phyloP scores from a whole-genome alignment of 2,888 invertebrate species.

The Torymus aiolomorphi region DNA sequence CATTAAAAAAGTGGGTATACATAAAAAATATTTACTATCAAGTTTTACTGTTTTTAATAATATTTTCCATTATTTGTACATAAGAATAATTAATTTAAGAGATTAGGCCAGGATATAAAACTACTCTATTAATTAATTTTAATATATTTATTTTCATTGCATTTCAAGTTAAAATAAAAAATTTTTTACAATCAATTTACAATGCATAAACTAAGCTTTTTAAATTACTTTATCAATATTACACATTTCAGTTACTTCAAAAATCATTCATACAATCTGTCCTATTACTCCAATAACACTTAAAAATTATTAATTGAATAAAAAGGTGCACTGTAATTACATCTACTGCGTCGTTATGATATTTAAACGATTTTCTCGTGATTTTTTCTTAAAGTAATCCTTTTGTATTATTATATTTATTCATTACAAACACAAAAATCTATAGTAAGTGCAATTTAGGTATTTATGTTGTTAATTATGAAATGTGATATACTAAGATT shows the following conservation, averaged over 20 bases:
- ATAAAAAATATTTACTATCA: too few relatives aligned
- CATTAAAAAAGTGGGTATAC: too few relatives aligned
- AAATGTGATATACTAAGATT: slow-evolving; percentile 36
- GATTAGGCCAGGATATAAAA: not conserved
- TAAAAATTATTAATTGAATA: slow-evolving; percentile 2
- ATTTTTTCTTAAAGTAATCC: slow-evolving; percentile 13
- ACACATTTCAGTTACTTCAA: too few relatives aligned
- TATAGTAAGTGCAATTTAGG: slow-evolving; percentile 9
- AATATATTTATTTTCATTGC: slow-evolving; percentile 7
- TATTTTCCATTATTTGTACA: too few relatives aligned
- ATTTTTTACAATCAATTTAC: slow-evolving; percentile 44
- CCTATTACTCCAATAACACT: slow-evolving; percentile 3
- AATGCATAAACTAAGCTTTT: slow-evolving; percentile 36
- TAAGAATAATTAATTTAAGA: not conserved
- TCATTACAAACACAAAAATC: slow-evolving; percentile 29
- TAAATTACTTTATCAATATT: too few relatives aligned
- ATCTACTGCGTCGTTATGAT: slow-evolving; percentile 1
- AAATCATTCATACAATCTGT: slow-evolving; percentile 16
- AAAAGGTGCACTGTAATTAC: slow-evolving; percentile 7
- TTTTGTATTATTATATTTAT: slow-evolving; percentile 15
- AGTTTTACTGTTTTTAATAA: too few relatives aligned
- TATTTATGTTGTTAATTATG: slow-evolving; percentile 27
- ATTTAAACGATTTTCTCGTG: not conserved
- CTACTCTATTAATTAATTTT: not conserved
- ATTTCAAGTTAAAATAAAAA: slow-evolving; percentile 39